A percentile compares a stretch with the other conserved stretches of the same genome.
These are phyloP conservation scores for Crotophaga sulcirostris DNA, from an alignment of 2,113 vertebrate genomes.

Conservation along the genomic window DNA sequence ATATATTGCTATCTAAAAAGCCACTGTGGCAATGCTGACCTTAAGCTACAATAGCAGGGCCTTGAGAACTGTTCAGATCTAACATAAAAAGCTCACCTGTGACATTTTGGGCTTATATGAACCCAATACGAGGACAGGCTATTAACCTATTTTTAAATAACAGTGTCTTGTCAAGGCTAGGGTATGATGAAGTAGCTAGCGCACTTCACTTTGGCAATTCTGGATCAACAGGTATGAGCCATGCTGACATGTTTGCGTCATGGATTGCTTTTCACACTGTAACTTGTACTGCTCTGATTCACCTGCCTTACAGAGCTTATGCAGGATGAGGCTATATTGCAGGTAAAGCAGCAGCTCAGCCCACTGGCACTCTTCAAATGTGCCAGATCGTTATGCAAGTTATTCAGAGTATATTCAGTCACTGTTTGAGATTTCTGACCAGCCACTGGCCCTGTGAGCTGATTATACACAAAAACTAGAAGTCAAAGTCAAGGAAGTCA, in stretches of 20 bases:
- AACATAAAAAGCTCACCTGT: background rate
- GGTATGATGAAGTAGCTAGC: background rate
- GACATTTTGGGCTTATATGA: background rate
- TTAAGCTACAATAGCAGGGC: background rate
- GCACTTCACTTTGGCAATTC: background rate
- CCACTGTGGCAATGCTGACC: background rate
- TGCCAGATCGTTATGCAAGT: background rate
- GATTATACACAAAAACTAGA: background rate
- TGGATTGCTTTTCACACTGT: background rate
- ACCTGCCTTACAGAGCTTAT: background rate
- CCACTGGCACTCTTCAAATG: background rate
- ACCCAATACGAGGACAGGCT: background rate
- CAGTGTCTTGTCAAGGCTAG: background rate
- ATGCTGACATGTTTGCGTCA: background rate
- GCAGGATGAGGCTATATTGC: background rate
- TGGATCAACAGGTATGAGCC: background rate
- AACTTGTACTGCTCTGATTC: fast-evolving
- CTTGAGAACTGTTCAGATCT: background rate
- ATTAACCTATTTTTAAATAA: background rate
- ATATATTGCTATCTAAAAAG: background rate
- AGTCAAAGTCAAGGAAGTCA: background rate
- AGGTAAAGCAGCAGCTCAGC: background rate
- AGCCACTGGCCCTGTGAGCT: background rate
- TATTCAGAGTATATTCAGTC: background rate
- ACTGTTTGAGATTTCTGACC: background rate